A percentile compares a stretch with the other conserved stretches of the same genome.
Evolutionary conservation across 1,140 invertebrate species (phyloP).

Genomic region (Drosophila baimaii): DNA sequence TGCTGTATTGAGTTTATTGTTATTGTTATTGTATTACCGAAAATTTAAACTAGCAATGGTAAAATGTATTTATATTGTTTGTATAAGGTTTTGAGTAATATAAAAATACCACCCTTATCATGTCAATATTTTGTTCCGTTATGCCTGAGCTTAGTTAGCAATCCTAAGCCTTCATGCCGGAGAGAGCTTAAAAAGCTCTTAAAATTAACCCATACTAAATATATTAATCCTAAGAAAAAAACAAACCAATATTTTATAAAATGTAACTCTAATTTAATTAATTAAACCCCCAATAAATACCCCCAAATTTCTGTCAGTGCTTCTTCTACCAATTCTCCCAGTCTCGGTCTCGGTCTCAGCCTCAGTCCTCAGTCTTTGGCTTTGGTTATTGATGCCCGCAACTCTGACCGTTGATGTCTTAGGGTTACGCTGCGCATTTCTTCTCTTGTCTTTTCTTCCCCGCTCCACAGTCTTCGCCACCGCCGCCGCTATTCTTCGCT

Average conservation of each 20-base stretch:
- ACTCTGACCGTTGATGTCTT: constrained; percentile 75
- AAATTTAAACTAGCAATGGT: background rate
- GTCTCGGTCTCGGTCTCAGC: constrained; percentile 17
- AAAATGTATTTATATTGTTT: too few relatives aligned
- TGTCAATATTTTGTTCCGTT: too few relatives aligned
- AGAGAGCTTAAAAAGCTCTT: too few relatives aligned
- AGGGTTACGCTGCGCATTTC: constrained; percentile 71
- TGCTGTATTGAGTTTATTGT: background rate
- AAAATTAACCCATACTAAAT: too few relatives aligned
- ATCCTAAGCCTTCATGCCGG: too few relatives aligned
- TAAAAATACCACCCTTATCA: too few relatives aligned
- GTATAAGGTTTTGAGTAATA: too few relatives aligned
- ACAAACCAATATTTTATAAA: too few relatives aligned
- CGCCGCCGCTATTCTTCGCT: background rate
- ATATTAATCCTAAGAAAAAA: too few relatives aligned
- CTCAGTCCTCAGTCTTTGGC: constrained; percentile 44
- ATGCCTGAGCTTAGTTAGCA: too few relatives aligned
- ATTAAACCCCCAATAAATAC: background rate
- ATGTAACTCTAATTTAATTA: too few relatives aligned
- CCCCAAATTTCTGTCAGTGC: background rate
- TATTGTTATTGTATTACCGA: background rate
- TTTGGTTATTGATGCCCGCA: constrained; percentile 75
- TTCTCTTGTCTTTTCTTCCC: constrained; percentile 42
- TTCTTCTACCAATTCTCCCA: constrained; percentile 29
- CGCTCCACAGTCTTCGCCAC: constrained; percentile 10